Conservation (phyloP, 2,888 invertebrate genomes). For the Drosophila bunnanda region DNA sequence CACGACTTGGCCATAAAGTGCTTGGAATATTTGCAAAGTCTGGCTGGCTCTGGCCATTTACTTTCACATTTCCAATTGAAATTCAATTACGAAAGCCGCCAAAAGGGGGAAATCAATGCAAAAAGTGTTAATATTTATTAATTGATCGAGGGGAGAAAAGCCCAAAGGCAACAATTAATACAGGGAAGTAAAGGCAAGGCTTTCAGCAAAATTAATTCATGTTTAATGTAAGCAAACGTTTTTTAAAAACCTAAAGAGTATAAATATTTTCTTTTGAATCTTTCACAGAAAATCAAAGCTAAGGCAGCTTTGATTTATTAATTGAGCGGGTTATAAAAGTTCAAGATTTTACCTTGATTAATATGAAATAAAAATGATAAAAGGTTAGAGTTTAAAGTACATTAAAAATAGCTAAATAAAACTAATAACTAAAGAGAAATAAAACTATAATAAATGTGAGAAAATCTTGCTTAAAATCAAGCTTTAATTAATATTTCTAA, state of each 20-base stretch:
- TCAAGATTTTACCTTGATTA: neutral
- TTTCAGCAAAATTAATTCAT: neutral
- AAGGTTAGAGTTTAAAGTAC: neutral
- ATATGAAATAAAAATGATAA: too few relatives aligned
- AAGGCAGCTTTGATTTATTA: neutral
- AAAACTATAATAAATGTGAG: neutral
- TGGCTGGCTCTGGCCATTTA: conserved; percentile 47
- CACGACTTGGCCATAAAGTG: conserved; percentile 64
- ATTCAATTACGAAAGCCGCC: conserved; percentile 73
- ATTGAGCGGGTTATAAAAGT: neutral
- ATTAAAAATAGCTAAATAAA: neutral
- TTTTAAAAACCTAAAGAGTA: neutral
- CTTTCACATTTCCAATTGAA: conserved; percentile 68
- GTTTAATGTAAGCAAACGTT: neutral
- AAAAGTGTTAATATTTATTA: conserved; percentile 71
- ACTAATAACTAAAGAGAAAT: neutral
- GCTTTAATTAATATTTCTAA: neutral
- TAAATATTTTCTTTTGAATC: too few relatives aligned
- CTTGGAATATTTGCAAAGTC: conserved; percentile 26
- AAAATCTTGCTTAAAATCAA: neutral
- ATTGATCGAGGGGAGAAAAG: conserved; percentile 48
- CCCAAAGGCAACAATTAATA: conserved; percentile 6
- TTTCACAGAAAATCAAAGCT: neutral
- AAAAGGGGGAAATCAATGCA: conserved; percentile 61
- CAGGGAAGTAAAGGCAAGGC: conserved; percentile 18